Conservation (phyloP, 2,888 invertebrate genomes). For the Apamea epomidion region DNA sequence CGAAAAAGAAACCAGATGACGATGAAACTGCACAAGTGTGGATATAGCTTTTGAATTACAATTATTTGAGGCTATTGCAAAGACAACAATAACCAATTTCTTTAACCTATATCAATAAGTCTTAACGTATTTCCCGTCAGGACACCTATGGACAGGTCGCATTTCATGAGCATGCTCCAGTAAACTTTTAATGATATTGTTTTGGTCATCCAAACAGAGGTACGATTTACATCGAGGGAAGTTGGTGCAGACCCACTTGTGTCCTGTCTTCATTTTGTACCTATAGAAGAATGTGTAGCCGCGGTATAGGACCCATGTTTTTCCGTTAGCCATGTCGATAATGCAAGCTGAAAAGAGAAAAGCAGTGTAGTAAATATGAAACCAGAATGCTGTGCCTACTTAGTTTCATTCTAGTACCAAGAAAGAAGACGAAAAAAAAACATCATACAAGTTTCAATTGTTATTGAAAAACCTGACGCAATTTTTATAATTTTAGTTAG, state of each 20-base stretch:
- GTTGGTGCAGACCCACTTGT: conserved; percentile 80
- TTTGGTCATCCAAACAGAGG: conserved; percentile 70
- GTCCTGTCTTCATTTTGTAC: conserved; percentile 71
- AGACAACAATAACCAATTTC: neutral
- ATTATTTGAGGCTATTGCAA: neutral
- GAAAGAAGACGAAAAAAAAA: neutral
- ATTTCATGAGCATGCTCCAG: conserved; percentile 68
- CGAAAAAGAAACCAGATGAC: neutral
- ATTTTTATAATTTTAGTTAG: neutral
- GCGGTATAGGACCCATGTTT: conserved; percentile 69
- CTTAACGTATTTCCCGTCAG: conserved; percentile 70
- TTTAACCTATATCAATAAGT: conserved; percentile 35
- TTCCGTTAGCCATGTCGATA: conserved; percentile 76
- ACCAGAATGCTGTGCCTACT: neutral
- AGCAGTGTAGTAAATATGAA: conserved; percentile 11
- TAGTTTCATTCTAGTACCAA: neutral
- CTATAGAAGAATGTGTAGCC: conserved; percentile 80
- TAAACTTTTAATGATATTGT: conserved; percentile 62
- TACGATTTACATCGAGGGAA: conserved; percentile 79
- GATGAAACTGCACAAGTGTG: neutral
- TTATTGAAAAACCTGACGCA: neutral
- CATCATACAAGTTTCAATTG: neutral
- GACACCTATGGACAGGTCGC: conserved; percentile 64
- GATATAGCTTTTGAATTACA: neutral
- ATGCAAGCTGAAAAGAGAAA: conserved; percentile 68